Evolutionary conservation across 2,797 vertebrate species (phyloP).

Genomic region (Chloroceryle amazona): DNA sequence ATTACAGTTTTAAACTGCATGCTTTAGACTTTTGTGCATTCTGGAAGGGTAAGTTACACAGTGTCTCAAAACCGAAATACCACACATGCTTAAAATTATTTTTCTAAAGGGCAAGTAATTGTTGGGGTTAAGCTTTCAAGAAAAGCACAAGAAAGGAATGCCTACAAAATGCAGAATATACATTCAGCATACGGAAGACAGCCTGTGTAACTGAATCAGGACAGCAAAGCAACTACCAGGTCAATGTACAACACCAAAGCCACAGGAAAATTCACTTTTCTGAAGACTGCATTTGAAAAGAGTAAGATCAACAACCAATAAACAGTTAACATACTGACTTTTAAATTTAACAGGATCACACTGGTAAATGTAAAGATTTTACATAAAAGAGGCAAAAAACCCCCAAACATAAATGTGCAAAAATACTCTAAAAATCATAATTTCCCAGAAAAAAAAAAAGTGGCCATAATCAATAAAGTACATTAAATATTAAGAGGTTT

Average conservation of each 20-base stretch:
- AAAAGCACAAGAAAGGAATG: neutral
- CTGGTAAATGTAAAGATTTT: neutral
- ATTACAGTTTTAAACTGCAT: neutral
- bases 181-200: neutral
- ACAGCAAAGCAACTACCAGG: neutral
- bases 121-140: neutral
- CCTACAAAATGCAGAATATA: neutral
- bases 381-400: neutral
- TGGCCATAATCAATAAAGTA: neutral
- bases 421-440: neutral
- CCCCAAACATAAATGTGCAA: neutral
- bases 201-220: neutral
- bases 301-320: neutral
- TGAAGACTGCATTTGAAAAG: neutral
- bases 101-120: neutral
- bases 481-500: neutral
- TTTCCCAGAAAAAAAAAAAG: neutral
- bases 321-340: neutral
- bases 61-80: neutral
- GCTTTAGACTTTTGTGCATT: neutral
- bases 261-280: neutral
- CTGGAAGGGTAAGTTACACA: neutral
- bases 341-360: neutral
- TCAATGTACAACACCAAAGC: neutral
- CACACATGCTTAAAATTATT: neutral